Evolutionary conservation across 1,140 invertebrate species (phyloP).

Genomic region (Drosophila triauraria): DNA sequence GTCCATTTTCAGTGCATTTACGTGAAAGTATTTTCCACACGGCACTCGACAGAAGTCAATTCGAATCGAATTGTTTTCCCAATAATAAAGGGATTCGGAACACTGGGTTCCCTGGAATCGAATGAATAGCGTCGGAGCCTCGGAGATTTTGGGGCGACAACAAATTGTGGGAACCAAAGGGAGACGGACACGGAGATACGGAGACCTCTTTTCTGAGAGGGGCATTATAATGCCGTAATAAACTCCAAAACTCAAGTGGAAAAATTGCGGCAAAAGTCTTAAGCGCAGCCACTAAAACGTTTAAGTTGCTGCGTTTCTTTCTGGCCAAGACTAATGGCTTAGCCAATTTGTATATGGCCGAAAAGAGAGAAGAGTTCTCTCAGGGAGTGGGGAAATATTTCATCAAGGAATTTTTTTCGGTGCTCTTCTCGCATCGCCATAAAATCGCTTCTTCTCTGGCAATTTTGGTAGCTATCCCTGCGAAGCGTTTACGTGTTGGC

Average conservation of each 20-base stretch:
- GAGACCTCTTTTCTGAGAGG: conserved; percentile 10
- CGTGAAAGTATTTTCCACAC: conserved; percentile 70
- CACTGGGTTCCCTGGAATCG: conserved; percentile 54
- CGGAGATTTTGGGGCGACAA: conserved; percentile 33
- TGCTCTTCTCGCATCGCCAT: conserved; percentile 69
- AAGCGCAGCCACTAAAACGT: conserved; percentile 81
- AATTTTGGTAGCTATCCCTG: conserved; percentile 66
- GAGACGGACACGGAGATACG: not conserved
- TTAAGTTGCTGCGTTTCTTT: conserved; percentile 56
- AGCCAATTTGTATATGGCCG: conserved; percentile 76
- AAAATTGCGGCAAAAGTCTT: conserved; percentile 72
- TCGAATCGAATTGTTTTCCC: conserved; percentile 81
- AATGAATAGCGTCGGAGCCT: conserved; percentile 39
- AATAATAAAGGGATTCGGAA: conserved; percentile 53
- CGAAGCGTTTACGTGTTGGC: conserved; percentile 80
- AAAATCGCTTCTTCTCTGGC: conserved; percentile 46
- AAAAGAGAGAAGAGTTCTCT: conserved; percentile 22
- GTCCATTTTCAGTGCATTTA: conserved; percentile 44
- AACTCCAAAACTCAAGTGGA: conserved; percentile 66
- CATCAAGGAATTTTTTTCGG: conserved; percentile 73
- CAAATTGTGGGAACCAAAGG: conserved; percentile 71
- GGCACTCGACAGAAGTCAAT: conserved; percentile 81
- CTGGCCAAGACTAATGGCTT: conserved; percentile 76
- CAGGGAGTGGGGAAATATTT: conserved; percentile 47
- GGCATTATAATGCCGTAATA: conserved; percentile 64